These are phyloP conservation scores for Ptiloglossa arizonensis DNA, from an alignment of 1,140 invertebrate species.

Conservation along the genomic window DNA sequence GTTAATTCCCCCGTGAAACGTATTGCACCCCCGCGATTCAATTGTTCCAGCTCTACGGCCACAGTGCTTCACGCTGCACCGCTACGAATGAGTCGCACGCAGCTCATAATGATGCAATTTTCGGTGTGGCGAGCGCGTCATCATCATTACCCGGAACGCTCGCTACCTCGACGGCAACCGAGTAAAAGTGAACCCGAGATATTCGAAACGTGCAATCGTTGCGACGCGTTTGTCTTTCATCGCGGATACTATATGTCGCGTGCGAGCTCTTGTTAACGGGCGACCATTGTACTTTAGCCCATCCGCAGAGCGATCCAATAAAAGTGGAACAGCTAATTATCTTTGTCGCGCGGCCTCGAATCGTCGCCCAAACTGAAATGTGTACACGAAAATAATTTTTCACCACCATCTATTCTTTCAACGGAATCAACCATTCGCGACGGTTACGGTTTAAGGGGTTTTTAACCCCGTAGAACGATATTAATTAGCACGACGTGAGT, in stretches of 20 bases:
- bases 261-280: background rate
- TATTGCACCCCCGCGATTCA: constrained; percentile 78
- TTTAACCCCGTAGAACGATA: no score
- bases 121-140: constrained; percentile 23
- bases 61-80: constrained; percentile 52
- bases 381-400: no score
- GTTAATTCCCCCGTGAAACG: constrained; percentile 80
- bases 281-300: background rate
- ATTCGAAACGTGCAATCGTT: background rate
- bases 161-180: background rate
- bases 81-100: constrained; percentile 44
- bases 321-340: background rate
- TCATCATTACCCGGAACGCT: constrained; percentile 6
- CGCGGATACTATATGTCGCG: background rate
- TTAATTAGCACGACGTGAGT: no score
- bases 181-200: background rate
- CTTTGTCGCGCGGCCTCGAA: no score
- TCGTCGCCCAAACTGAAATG: no score
- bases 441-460: no score
- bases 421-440: no score
- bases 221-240: background rate
- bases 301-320: background rate
- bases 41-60: constrained; percentile 72
- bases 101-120: constrained; percentile 58
- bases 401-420: no score